Base-by-base conservation (phyloP, 2,113 vertebrate species). In the Gnathonemus longibarbis region DNA sequence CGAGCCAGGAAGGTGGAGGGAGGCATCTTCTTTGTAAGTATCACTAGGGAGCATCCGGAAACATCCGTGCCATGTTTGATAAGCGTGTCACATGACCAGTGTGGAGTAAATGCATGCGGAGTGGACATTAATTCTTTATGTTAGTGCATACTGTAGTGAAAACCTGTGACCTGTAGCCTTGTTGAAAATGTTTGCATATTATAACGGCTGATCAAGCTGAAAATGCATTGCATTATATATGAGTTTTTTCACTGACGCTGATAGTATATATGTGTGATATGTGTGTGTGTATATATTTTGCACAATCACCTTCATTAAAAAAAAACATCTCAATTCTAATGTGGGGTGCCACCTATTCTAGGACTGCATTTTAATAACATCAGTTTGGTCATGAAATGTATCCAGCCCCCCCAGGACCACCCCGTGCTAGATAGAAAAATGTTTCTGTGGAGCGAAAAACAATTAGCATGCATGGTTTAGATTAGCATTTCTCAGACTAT, bases 1-100 rank as follows among this genome's bases (percentile, higher is more conserved):
- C 94, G 94, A 90, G 90, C 92, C 94, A 94, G 96, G 94, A 96
- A 96, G 94, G 96, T 96, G 95, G 96, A 96, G 88, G 96, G 96
- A 95, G 95, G 92, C 92, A 90, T 96, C 89, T 96, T 96, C 91
- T 96, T 96, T 84, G 96, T 96, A 95, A 96, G 96, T 96, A 96
- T 95, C 90, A 84, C 17, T 66, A 27, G 52, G 17, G 39, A 86
- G 19, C 84, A 88, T 31, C 11, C 6, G 27, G 31, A 56, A 90
- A 89, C 89, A 89, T 90, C 85, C 89, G 42, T 50, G 89, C 83
- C 11, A 88, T 91, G 53, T 91, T 74, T 92, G 77, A 62, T 27
- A 58, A 48, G 56, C 35, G 50, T 89, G 89, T 84, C 49, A 42
- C 42, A 35, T 58, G 31, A 35, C 48, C 27, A 42, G 35, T 84